Evolutionary conservation across 2,113 vertebrate genomes (phyloP).

Genomic region (Megaptera novaeangliae): DNA sequence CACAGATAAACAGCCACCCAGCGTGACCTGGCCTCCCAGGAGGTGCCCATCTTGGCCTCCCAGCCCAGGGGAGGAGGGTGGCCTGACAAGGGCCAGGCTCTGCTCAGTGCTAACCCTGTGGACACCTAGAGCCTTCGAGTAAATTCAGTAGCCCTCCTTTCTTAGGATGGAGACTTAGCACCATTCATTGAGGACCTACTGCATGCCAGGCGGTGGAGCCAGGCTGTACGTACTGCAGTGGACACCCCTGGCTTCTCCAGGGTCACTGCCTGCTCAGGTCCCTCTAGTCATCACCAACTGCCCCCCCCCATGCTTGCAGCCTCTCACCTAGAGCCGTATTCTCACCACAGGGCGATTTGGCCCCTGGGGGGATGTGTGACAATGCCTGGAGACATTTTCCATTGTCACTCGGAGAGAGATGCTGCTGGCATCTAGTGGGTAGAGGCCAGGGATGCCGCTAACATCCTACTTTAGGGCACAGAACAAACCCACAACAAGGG

Average conservation of each 20-base stretch:
- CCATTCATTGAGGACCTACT: neutral
- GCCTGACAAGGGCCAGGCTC: neutral
- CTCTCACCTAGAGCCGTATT: rapidly evolving
- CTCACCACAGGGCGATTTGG: neutral
- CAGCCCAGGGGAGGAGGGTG: rapidly evolving
- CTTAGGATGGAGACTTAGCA: rapidly evolving
- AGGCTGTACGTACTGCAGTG: rapidly evolving
- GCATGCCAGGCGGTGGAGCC: rapidly evolving
- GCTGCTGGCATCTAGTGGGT: neutral
- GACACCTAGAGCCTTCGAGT: neutral
- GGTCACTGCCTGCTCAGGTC: rapidly evolving
- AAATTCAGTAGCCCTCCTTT: rapidly evolving
- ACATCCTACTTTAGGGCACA: too few relatives aligned
- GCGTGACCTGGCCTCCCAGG: constrained; percentile 21
- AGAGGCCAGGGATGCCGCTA: neutral
- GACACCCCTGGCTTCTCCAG: rapidly evolving
- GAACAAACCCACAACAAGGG: rapidly evolving
- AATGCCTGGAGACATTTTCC: neutral
- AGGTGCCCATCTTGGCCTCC: neutral
- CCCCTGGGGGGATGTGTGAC: neutral
- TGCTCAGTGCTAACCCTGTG: neutral
- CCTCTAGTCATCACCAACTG: rapidly evolving
- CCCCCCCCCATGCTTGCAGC: rapidly evolving
- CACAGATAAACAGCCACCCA: constrained; percentile 78
- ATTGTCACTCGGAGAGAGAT: neutral